Evolutionary conservation across 2,888 invertebrate species (phyloP), one percentile per base, ranked within the genome.

Genomic region (Selenia dentaria): DNA sequence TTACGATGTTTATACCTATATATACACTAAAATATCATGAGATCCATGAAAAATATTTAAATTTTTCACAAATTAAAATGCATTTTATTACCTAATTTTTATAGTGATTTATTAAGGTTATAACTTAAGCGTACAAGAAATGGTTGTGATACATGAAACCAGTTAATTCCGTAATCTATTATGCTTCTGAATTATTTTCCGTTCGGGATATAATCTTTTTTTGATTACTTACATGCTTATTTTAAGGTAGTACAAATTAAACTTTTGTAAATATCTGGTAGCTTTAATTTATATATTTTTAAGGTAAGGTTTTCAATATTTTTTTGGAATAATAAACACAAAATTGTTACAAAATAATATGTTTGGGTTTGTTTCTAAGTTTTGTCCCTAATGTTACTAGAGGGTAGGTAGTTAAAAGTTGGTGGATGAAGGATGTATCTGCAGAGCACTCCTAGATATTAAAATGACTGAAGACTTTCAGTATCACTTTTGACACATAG

Each of bases 241-340:
- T n/a, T n/a, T n/a, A n/a, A n/a, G n/a, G n/a, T n/a, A n/a, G n/a
- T n/a, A n/a, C n/a, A n/a, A n/a, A n/a, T n/a, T n/a, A n/a, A n/a
- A n/a, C n/a, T n/a, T n/a, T n/a, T 54, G 59, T 65, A 77, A 80
- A 75, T 81, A 70, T 76, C 68, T 63, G 60, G 66, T 78, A 83
- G 83, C 82, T 82, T 83, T 82, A 83, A 83, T 71, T 72, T 22
- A 22, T 56, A 67, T 67, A 64, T 67, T 69, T 64, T 69, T 22
- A 22, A 22, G 22, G 31, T 51, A 63, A 53, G 54, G n/a, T n/a
- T 67, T 63, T 66, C 51, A 57, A 62, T 60, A 64, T 56, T 53
- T 56, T 69, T 70, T 62, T 67, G 61, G 48, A 70, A 59, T 56
- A 57, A 40, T 41, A 44, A 50, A 44, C 6, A 28, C 32, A 39